Base-by-base conservation (phyloP, 2,888 invertebrate species). In the Latrodectus elegans region DNA sequence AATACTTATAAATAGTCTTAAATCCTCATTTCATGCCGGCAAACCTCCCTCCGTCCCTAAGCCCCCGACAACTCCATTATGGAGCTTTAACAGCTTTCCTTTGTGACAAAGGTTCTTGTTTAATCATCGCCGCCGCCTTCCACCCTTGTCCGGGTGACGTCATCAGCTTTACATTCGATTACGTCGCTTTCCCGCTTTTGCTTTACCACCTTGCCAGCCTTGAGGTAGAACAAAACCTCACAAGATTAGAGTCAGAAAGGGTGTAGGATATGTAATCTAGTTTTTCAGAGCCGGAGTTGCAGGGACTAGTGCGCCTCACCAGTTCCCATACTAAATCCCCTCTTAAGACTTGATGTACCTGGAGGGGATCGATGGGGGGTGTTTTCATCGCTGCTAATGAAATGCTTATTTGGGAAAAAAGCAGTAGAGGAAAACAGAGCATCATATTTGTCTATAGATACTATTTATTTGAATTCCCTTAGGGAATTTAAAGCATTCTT, bases 11-110 rank as follows among this genome's bases (percentile, higher is more conserved):
- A 60, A 60, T 60, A n/a, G 60, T 12, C 60, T 60, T 60, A 60
- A 55, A 55, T 55, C 55, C 55, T 15, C 4, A 2, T 55, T 15
- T 55, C 14, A 15, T 15, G 15, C 2, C 6, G 12, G 55, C 55
- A 55, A 55, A n/a, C 38, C 10, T 65, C 77, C 65, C 76, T 49
- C 68, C 49, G 51, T 22, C n/a, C 74, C 65, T 64, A 64, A 38
- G 53, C 51, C 78, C 72, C 67, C 72, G n/a, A 84, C 78, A 84
- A 84, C 84, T 84, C 84, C 78, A 84, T 84, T 84, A 84, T 73
- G 65, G 77, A 77, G 72, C 72, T 84, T 84, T 84, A 84, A 84
- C 77, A 78, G 67, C 80, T 64, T 83, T 71, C 82, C 68, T 76
- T 76, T 83, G 83, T 83, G 81, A 71, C 70, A n/a, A 70, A 60